Percentiles rank a stretch among this genome's conserved stretches.
These are phyloP conservation scores for Tenodera sinensis DNA, from an alignment of 2,888 invertebrate species.

Conservation along the genomic window DNA sequence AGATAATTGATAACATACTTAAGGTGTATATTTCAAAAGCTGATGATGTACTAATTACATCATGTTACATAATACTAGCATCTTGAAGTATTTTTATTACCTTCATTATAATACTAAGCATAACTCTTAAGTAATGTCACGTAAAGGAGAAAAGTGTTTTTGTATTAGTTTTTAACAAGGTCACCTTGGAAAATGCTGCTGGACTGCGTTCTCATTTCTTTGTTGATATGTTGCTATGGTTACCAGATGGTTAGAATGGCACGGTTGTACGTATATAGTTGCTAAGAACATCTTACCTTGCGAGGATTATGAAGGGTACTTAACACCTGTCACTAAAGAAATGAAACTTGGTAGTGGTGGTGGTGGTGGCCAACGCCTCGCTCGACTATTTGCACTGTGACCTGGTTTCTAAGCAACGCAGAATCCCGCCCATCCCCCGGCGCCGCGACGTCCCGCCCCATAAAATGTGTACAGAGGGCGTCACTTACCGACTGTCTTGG, in stretches of 20 bases:
- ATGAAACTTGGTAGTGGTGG: background rate
- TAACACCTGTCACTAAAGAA: background rate
- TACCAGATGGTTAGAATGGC: background rate
- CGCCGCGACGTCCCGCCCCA: background rate
- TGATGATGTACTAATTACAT: no score
- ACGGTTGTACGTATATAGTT: background rate
- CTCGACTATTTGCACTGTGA: background rate
- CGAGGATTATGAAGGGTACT: background rate
- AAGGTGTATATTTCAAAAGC: no score
- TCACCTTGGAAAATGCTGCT: no score
- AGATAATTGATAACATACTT: no score
- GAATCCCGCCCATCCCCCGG: background rate
- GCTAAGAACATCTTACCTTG: background rate
- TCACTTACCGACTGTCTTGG: background rate
- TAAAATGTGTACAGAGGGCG: background rate
- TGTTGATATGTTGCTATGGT: background rate
- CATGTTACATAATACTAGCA: no score
- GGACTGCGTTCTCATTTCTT: background rate
- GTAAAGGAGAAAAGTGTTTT: no score
- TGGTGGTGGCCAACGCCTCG: background rate
- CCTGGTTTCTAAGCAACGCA: background rate
- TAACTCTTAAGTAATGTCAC: no score
- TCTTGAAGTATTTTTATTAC: no score
- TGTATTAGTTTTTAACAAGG: no score
- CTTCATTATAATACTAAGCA: no score